phyloP scores from a whole-genome alignment of 2,113 vertebrate genomes.

The Hippoglossus stenolepis region DNA sequence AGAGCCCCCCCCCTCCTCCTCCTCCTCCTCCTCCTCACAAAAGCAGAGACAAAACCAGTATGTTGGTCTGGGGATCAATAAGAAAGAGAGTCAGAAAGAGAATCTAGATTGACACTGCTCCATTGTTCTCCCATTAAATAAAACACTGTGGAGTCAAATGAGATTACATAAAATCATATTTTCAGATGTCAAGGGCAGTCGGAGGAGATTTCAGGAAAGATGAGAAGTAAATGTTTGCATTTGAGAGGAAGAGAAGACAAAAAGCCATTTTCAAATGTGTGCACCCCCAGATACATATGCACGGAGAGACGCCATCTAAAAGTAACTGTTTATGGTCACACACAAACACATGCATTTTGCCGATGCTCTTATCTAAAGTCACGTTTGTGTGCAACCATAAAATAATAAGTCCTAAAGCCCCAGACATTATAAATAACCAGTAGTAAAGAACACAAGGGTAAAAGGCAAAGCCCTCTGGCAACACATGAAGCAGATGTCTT shows the following conservation, averaged over 20 bases:
- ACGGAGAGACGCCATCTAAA: too few species aligned
- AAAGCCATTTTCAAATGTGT: too few species aligned
- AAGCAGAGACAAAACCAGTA: background rate
- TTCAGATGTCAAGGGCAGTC: background rate
- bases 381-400: slow-evolving; percentile 5
- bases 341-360: too few species aligned
- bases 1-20: background rate
- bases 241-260: too few species aligned
- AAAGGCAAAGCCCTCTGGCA: slow-evolving; percentile 27
- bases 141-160: background rate
- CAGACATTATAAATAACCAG: slow-evolving; percentile 15
- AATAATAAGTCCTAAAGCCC: slow-evolving; percentile 12
- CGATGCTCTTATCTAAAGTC: slow-evolving; percentile 17
- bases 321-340: too few species aligned
- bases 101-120: background rate
- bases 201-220: too few species aligned
- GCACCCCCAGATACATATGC: too few species aligned
- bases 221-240: too few species aligned
- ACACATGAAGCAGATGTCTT: slow-evolving; percentile 37
- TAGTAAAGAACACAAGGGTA: slow-evolving; percentile 33
- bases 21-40: too few species aligned
- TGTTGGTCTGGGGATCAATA: background rate
- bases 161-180: too few species aligned
- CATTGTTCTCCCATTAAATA: background rate
- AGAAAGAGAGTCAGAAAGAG: background rate